A percentile compares a stretch with the other conserved stretches of the same genome.
phyloP scores from a whole-genome alignment of 2,797 vertebrate species.

The Coreius guichenoti region DNA sequence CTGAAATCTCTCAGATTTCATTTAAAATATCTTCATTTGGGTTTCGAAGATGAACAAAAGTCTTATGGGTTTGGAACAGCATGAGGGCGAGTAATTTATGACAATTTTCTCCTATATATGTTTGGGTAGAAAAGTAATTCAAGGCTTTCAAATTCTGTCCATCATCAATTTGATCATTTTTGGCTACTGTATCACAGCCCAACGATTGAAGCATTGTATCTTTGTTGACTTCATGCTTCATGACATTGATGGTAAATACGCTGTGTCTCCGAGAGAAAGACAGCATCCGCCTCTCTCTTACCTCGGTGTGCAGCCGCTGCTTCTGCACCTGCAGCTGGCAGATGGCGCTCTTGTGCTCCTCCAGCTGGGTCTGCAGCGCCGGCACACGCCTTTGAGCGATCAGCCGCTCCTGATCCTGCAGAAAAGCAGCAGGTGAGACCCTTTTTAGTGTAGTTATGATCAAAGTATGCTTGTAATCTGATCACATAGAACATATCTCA shows the following conservation, averaged over 20 bases:
- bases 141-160: background rate
- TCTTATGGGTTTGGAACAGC: background rate
- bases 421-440: conserved; percentile 5
- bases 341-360: conserved; percentile 89
- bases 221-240: background rate
- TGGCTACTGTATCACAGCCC: background rate
- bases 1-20: background rate
- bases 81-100: background rate
- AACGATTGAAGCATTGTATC: background rate
- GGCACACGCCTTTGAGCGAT: conserved; percentile 85
- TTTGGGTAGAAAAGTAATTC: background rate
- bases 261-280: background rate
- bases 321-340: conserved; percentile 89
- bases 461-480: background rate
- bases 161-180: background rate
- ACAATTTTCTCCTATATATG: no score
- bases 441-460: background rate
- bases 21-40: background rate
- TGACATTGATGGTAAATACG: no score
- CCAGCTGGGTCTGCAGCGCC: conserved; percentile 84
- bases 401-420: conserved; percentile 85
- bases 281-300: conserved; percentile 65
- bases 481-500: background rate
- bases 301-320: conserved; percentile 88
- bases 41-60: background rate